These are phyloP conservation scores for Stenurella melanura DNA, from an alignment of 2,888 invertebrate species.

Conservation along the genomic window DNA sequence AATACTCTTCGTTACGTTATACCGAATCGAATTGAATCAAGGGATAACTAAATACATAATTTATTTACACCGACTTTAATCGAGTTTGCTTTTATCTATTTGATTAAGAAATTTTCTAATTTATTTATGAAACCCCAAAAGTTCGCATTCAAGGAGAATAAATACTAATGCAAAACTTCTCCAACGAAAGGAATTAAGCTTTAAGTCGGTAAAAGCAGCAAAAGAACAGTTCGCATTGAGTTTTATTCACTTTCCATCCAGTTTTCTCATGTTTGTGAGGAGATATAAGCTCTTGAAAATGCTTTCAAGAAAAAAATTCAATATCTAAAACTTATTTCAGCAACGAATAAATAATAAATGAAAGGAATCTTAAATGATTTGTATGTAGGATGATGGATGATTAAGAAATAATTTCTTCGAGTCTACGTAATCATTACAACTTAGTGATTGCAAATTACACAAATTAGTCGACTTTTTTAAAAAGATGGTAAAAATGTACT, in stretches of 20 bases:
- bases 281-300: slow-evolving; percentile 22
- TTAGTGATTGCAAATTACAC: too few relatives aligned
- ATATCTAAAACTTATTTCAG: slow-evolving; percentile 15
- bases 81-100: slow-evolving; percentile 55
- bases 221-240: slow-evolving; percentile 44
- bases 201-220: slow-evolving; percentile 40
- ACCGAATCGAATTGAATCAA: slow-evolving; percentile 4
- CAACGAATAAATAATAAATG: slow-evolving; percentile 14
- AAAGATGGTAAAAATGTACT: too few relatives aligned
- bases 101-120: slow-evolving; percentile 54
- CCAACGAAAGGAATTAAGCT: slow-evolving; percentile 41
- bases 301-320: slow-evolving; percentile 17
- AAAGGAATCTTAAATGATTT: background rate
- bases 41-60: slow-evolving; percentile 1
- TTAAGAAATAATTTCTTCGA: background rate
- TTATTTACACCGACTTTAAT: slow-evolving; percentile 44
- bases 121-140: slow-evolving; percentile 53
- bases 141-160: slow-evolving; percentile 36
- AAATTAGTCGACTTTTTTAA: too few relatives aligned
- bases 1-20: background rate
- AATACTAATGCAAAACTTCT: slow-evolving; percentile 47
- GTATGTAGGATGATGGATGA: background rate
- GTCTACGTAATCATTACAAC: too few relatives aligned
- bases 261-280: slow-evolving; percentile 5
- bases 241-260: slow-evolving; percentile 44